Percentiles rank a stretch among this genome's conserved stretches.
phyloP scores from a whole-genome alignment of 2,888 invertebrate genomes.

The Mythimna loreyi region DNA sequence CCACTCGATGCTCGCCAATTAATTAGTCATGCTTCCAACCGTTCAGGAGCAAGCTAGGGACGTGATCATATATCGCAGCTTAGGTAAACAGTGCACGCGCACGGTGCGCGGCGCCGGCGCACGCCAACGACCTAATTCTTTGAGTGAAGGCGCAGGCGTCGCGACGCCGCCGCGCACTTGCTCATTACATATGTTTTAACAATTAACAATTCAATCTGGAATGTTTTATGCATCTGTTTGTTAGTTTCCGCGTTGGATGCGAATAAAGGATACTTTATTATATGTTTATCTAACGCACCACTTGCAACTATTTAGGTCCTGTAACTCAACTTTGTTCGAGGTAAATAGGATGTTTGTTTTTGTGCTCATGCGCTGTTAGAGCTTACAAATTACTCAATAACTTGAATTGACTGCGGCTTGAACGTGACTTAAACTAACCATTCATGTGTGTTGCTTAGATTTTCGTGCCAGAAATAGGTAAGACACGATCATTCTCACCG shows the following conservation, averaged over 20 bases:
- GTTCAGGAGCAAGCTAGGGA: constrained; percentile 58
- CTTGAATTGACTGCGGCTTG: constrained; percentile 28
- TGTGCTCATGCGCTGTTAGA: constrained; percentile 8
- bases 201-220: constrained; percentile 62
- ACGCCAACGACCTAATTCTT: constrained; percentile 79
- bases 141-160: constrained; percentile 65
- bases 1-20: constrained; percentile 58
- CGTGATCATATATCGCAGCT: constrained; percentile 65
- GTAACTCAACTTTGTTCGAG: constrained; percentile 33
- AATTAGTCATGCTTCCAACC: constrained; percentile 68
- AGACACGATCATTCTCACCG: constrained; percentile 6
- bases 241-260: constrained; percentile 51
- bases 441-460: constrained; percentile 20
- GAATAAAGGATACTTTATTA: constrained; percentile 44
- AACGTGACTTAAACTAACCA: constrained; percentile 35
- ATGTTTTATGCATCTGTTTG: constrained; percentile 61
- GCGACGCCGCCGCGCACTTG: constrained; percentile 61
- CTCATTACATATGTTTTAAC: constrained; percentile 62
- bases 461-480: constrained; percentile 32
- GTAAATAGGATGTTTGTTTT: constrained; percentile 31
- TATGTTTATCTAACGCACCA: constrained; percentile 39
- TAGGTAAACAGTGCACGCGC: constrained; percentile 79
- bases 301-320: constrained; percentile 21
- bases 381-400: constrained; percentile 36
- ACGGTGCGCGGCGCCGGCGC: constrained; percentile 82